Percentiles rank a stretch among this genome's conserved stretches.
phyloP scores from a whole-genome alignment of 2,888 invertebrate genomes.

The Cheilosia urbana region DNA sequence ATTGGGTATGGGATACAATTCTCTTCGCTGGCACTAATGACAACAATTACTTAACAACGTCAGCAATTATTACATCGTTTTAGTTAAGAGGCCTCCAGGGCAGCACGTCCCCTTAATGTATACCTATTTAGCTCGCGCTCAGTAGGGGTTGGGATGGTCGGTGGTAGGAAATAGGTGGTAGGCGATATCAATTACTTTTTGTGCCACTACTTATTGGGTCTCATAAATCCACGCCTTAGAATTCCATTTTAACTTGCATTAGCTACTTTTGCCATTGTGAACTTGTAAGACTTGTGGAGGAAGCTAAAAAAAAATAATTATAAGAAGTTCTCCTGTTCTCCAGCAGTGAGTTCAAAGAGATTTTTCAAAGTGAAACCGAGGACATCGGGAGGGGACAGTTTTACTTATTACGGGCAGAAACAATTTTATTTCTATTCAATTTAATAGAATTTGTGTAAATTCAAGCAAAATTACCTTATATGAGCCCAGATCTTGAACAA shows the following conservation, averaged over 20 bases:
- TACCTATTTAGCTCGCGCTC: neutral
- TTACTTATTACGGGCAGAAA: too few species aligned
- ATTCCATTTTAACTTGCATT: too few species aligned
- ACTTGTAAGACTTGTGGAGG: too few species aligned
- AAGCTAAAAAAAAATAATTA: too few species aligned
- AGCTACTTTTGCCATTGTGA: too few species aligned
- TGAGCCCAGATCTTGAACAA: constrained; percentile 88
- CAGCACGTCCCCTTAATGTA: constrained; percentile 14
- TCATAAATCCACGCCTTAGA: too few species aligned
- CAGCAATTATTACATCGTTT: constrained; percentile 66
- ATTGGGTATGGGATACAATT: constrained; percentile 13
- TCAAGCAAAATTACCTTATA: constrained; percentile 86
- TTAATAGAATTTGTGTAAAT: neutral
- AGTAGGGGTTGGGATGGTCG: neutral
- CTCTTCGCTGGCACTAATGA: constrained; percentile 53
- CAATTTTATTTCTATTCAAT: neutral
- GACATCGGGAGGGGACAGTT: too few species aligned
- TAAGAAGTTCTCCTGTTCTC: too few species aligned
- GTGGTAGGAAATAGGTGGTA: neutral
- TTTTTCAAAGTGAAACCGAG: too few species aligned
- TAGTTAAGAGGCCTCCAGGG: constrained; percentile 44
- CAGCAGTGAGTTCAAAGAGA: too few species aligned
- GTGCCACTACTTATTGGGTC: too few species aligned
- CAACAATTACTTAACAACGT: constrained; percentile 59
- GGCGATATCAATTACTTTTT: constrained; percentile 5